Evolutionary conservation across 2,113 vertebrate species (phyloP).

Genomic region (Coregonus clupeaformis): DNA sequence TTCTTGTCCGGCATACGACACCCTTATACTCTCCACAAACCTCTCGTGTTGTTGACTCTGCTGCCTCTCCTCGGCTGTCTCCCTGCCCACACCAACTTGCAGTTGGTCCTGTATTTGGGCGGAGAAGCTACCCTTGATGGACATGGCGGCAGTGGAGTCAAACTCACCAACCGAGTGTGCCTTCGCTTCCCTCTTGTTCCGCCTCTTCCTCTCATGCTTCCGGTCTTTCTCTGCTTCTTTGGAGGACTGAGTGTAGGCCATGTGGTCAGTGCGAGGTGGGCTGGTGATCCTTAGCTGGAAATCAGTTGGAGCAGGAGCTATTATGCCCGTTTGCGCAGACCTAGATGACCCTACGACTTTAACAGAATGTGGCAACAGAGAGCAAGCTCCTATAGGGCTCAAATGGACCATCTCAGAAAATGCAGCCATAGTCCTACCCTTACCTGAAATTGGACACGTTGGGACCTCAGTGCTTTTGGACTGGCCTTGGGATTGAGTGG

Average conservation of each 20-base stretch:
- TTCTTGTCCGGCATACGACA: not conserved
- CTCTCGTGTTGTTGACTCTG: not conserved
- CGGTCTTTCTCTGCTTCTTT: not conserved
- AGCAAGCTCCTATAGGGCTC: slow-evolving; percentile 4
- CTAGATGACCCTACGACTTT: not conserved
- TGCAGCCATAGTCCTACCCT: not conserved
- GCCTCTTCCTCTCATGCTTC: not conserved
- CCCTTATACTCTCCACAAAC: not conserved
- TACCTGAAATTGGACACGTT: not conserved
- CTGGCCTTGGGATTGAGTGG: slow-evolving; percentile 18
- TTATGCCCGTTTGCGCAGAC: not conserved
- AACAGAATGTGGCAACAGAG: slow-evolving; percentile 1
- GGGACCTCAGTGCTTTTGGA: slow-evolving; percentile 18
- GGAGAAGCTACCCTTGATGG: not conserved
- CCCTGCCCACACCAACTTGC: not conserved
- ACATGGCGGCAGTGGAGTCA: not conserved
- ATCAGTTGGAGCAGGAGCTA: not conserved
- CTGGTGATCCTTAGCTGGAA: not conserved
- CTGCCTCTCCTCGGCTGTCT: not conserved
- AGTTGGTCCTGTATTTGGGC: not conserved
- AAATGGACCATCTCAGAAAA: slow-evolving; percentile 6
- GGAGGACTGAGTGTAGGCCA: not conserved
- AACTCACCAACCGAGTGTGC: not conserved
- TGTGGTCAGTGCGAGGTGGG: not conserved
- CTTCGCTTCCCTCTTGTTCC: not conserved